Evolutionary conservation across 1,140 invertebrate species (phyloP).

Genomic region (Ladona fulva): DNA sequence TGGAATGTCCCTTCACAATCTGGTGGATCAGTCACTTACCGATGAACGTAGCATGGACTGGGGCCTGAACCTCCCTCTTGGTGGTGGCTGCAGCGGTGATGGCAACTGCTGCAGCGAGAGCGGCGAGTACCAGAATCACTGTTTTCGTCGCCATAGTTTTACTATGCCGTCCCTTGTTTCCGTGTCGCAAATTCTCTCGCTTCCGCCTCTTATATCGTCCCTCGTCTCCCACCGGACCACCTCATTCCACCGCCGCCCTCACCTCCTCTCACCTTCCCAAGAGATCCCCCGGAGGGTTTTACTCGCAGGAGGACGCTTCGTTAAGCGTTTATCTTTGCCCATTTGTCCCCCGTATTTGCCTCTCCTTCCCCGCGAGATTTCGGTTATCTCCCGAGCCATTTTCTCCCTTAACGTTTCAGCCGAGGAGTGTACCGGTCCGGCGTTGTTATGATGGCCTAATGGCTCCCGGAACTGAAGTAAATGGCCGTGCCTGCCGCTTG

Average conservation of each 20-base stretch:
- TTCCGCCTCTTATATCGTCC: background rate
- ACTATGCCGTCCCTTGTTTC: no score
- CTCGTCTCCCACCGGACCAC: background rate
- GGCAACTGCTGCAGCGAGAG: no score
- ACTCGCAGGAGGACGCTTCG: background rate
- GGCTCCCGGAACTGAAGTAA: background rate
- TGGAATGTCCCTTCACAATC: no score
- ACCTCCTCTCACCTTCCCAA: background rate
- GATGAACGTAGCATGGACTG: no score
- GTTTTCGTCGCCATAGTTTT: no score
- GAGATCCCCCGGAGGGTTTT: background rate
- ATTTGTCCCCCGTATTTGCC: background rate
- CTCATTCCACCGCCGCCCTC: background rate
- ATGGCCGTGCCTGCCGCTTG: background rate
- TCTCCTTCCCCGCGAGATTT: background rate
- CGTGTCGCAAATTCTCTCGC: background rate
- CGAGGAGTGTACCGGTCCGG: background rate
- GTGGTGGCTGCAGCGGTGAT: no score
- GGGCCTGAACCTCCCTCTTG: no score
- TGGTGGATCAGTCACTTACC: no score
- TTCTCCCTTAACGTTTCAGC: background rate
- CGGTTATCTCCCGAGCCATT: background rate
- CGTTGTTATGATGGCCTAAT: background rate
- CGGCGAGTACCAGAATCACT: no score
- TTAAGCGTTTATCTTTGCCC: slow-evolving; percentile 4